Evolutionary conservation across 2,113 vertebrate species (phyloP), one percentile per base, ranked within the genome.

Genomic region (Noturus placidus): DNA sequence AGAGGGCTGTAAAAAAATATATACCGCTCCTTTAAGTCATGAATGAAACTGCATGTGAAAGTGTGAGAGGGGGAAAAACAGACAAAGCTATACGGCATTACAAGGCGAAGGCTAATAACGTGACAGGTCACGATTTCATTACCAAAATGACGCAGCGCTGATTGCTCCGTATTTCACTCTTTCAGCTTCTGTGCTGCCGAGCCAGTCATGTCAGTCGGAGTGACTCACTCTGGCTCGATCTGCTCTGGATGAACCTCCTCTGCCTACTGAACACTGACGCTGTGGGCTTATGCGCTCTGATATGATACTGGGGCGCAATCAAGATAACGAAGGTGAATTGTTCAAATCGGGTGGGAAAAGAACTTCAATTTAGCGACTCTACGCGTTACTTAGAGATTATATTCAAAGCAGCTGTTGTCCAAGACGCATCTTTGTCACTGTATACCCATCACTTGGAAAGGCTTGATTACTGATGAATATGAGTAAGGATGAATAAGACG

Each of bases 201-300:
- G 69, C 72, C 42, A 46, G 42, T 67, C 10, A 35, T 87, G 77
- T 83, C 78, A 33, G 25, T 83, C 61, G 57, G 79, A 83, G 84
- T 89, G 88, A 86, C 86, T 89, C 90, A 88, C 69, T 84, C 86
- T 52, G 65, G 46, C 59, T 86, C 77, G 38, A 33, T 57, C 76
- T 82, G 81, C 81, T 35, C 89, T 61, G 25, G 65, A 79, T 85
- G 82, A 89, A 85, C 57, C 82, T 79, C 61, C 38, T 30, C 82
- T 78, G 89, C 91, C 88, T 89, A 77, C 89, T 91, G 87, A 88
- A 88, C 81, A 72, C 87, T 65, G 86, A 92, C 92, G 89, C 69
- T 67, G 87, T 89, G 89, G 79, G 88, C 88, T 84, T 87, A 90
- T 65, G 82, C 79, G 72, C 87, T 84, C 67, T 14, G 69, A 86